Evolutionary conservation across 2,888 invertebrate species (phyloP).

Genomic region (Nipponacmea schrenckii): DNA sequence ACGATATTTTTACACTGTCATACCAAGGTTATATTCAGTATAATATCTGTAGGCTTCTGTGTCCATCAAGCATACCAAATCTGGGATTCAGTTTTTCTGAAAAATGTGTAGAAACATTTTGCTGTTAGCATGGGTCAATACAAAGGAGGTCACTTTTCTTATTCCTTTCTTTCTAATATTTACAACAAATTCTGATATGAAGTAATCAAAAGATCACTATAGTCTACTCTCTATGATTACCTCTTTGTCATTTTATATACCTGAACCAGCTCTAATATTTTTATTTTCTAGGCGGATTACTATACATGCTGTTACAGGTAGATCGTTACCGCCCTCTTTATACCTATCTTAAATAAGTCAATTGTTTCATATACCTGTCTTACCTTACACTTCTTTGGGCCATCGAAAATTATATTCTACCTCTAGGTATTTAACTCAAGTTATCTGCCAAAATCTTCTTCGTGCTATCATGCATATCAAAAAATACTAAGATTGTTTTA

Average conservation of each 20-base stretch:
- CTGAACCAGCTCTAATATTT: background rate
- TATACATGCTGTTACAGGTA: background rate
- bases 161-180: no score
- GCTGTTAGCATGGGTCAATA: no score
- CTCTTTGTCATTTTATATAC: background rate
- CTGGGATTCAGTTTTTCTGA: no score
- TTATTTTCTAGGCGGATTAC: background rate
- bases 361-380: background rate
- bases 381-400: background rate
- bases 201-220: no score
- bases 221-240: no score
- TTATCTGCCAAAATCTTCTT: conserved; percentile 7
- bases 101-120: no score
- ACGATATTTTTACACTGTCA: no score
- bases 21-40: no score
- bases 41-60: no score
- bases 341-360: background rate
- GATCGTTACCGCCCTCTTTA: background rate
- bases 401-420: conserved; percentile 5
- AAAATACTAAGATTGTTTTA: background rate
- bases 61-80: no score
- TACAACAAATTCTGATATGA: no score
- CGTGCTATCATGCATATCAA: conserved; percentile 4
- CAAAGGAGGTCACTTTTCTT: no score
- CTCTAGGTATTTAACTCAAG: background rate